Conservation (phyloP, 2,888 invertebrate genomes). For the Melanotus villosus region DNA sequence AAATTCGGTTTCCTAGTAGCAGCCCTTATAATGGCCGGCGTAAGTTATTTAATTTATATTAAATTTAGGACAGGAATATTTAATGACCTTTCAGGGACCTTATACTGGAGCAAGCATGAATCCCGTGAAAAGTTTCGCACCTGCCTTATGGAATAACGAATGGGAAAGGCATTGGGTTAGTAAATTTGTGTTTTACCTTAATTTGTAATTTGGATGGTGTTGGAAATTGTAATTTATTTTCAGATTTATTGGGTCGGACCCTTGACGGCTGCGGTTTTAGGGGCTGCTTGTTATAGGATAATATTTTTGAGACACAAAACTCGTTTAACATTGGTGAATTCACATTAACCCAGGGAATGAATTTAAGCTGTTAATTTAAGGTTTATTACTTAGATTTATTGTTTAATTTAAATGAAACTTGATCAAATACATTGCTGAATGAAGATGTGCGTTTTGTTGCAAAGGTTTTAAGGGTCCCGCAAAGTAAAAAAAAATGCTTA, state of each 20-base stretch:
- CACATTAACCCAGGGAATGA: neutral
- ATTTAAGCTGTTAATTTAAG: too few relatives aligned
- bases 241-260: slow-evolving; percentile 65
- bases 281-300: slow-evolving; percentile 57
- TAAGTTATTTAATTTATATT: slow-evolving; percentile 62
- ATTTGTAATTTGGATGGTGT: neutral
- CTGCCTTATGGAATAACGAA: slow-evolving; percentile 77
- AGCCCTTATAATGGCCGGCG: slow-evolving; percentile 76
- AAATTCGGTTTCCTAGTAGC: slow-evolving; percentile 79
- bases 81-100: slow-evolving; percentile 61
- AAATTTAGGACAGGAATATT: neutral
- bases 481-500: too few relatives aligned
- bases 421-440: too few relatives aligned
- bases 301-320: slow-evolving; percentile 48
- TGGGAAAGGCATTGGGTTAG: slow-evolving; percentile 80
- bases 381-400: too few relatives aligned
- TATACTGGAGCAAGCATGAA: slow-evolving; percentile 81
- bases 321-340: neutral
- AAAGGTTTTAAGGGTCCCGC: neutral
- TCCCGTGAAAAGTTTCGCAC: slow-evolving; percentile 78
- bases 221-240: slow-evolving; percentile 47
- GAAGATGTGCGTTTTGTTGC: too few relatives aligned
- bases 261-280: slow-evolving; percentile 57
- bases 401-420: too few relatives aligned
- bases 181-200: slow-evolving; percentile 21